Evolutionary conservation across 1,140 invertebrate genomes (phyloP), one percentile per base, ranked within the genome.

Genomic region (Eriocheir sinensis): DNA sequence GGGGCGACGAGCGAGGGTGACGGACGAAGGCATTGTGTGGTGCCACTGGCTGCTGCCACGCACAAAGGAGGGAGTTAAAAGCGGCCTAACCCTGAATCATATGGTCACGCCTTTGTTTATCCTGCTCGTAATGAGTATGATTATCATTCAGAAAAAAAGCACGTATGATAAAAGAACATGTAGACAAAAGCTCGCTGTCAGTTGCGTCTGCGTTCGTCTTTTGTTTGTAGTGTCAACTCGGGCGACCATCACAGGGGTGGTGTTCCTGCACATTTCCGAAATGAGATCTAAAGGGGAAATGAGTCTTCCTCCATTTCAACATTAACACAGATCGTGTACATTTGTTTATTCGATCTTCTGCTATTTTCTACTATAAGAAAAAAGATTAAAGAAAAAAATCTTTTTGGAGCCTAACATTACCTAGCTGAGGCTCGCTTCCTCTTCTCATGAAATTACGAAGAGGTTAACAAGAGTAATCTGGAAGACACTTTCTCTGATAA

Each of bases 181-280:
- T 91, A 92, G 86, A 94, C 93, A 94, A 94, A 94, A 88, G 93
- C 93, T 94, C 89, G 89, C 93, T 53, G 90, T 80, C 93, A 94
- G 85, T 94, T 72, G 89, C 34, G 89, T 92, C 93, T 92, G 93
- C 93, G 93, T 94, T 90, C 93, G 89, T 94, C 93, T 94, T 94
- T 94, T 94, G 93, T 94, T 91, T 94, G 93, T 79, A 83, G 93
- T 92, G 93, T 92, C 93, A 94, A 94, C 89, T 41, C 12, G 30
- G 80, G 93, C 93, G 93, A 72, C 90, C 89, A 88, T 94, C 93
- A 17, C 89, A 41, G 83, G 79, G 40, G 44, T 36, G 17, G 79
- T 90, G 34, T 83, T 60, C 80, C 88, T 83, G 41, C 93, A 38
- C 93, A 91, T 94, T 91, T 94, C 93, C 89, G 44, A 94, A 92